Evolutionary conservation across 2,113 vertebrate genomes (phyloP).

Genomic region (Dipodomys stephensi): DNA sequence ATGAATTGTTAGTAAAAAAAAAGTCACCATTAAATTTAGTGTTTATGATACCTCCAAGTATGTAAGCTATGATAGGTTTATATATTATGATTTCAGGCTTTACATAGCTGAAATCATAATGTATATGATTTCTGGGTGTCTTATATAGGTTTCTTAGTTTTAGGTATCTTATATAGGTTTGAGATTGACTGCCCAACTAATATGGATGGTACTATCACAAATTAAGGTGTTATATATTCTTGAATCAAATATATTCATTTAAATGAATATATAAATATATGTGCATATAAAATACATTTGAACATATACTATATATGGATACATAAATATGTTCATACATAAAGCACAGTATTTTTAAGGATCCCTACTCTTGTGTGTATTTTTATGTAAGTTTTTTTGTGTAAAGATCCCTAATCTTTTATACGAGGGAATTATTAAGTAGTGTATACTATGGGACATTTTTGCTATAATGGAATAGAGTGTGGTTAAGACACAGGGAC

Average conservation of each 20-base stretch:
- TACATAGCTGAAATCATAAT: background rate
- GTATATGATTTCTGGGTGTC: background rate
- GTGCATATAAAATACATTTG: too few relatives aligned
- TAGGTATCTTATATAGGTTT: constrained; percentile 17
- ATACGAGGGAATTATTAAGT: constrained; percentile 3
- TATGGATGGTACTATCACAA: background rate
- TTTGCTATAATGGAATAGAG: constrained; percentile 3
- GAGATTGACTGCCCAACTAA: constrained; percentile 11
- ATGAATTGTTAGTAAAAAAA: constrained; percentile 20
- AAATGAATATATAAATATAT: too few relatives aligned
- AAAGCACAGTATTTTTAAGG: background rate
- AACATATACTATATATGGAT: too few relatives aligned
- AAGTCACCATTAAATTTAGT: constrained; percentile 1
- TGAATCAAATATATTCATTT: constrained; percentile 14
- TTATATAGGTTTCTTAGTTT: constrained; percentile 25
- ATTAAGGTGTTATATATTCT: background rate
- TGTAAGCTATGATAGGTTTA: constrained; percentile 18
- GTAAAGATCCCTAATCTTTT: background rate
- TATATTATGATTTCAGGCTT: constrained; percentile 37
- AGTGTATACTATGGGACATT: background rate
- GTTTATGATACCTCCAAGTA: constrained; percentile 15
- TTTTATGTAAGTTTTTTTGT: too few relatives aligned
- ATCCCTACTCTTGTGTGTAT: background rate
- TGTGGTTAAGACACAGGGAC: too few relatives aligned
- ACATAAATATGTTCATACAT: background rate